phyloP scores from a whole-genome alignment of 1,140 invertebrate species.

The Galleria mellonella region DNA sequence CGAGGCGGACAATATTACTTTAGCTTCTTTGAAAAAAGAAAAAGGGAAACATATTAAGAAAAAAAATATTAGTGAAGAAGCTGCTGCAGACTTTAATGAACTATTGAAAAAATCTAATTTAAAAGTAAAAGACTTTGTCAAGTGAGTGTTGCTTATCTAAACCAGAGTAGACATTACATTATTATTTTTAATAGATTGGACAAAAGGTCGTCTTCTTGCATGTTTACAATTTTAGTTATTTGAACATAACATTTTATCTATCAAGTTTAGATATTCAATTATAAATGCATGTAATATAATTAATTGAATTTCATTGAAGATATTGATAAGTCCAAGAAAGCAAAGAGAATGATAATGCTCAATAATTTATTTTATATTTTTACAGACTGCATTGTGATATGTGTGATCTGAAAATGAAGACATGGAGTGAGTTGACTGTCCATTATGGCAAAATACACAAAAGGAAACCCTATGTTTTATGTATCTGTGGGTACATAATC shows the following conservation, averaged over 20 bases:
- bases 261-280: no score
- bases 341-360: no score
- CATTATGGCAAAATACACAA: constrained; percentile 46
- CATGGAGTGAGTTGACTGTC: constrained; percentile 37
- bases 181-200: no score
- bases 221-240: no score
- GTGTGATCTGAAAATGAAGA: constrained; percentile 38
- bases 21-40: constrained; percentile 43
- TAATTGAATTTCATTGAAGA: no score
- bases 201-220: no score
- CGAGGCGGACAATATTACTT: constrained; percentile 33
- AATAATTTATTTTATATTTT: constrained; percentile 8
- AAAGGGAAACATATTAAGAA: constrained; percentile 35
- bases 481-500: constrained; percentile 50
- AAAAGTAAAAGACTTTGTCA: constrained; percentile 57
- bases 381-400: constrained; percentile 46
- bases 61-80: constrained; percentile 31
- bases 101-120: constrained; percentile 42
- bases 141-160: constrained; percentile 32
- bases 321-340: no score
- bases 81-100: constrained; percentile 31
- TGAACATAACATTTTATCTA: no score
- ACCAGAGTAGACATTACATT: no score
- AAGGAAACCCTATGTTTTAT: constrained; percentile 37
- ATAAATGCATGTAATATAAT: no score